Conservation (phyloP, 2,113 vertebrate species). For the Hymenochirus boettgeri region DNA sequence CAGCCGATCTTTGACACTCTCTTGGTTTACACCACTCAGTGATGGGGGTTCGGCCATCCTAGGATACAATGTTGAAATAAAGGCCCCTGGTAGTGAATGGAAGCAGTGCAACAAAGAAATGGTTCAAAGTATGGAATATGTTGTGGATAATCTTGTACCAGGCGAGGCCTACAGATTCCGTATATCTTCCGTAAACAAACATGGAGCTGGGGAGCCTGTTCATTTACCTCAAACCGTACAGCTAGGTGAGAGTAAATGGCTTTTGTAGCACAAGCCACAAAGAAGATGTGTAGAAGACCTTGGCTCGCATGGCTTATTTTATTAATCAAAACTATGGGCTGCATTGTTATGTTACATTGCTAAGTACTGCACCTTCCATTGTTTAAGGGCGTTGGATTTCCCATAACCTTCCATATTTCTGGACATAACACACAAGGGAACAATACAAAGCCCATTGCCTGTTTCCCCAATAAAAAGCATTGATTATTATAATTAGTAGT, state of each 20-base stretch:
- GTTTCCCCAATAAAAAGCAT: too few relatives aligned
- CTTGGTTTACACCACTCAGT: slow-evolving; percentile 77
- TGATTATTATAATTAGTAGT: too few relatives aligned
- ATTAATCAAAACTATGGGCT: not conserved
- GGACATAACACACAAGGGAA: too few relatives aligned
- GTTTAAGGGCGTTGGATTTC: too few relatives aligned
- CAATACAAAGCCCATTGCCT: too few relatives aligned
- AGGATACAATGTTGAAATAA: slow-evolving; percentile 85
- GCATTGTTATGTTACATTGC: too few relatives aligned
- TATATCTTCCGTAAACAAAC: slow-evolving; percentile 71
- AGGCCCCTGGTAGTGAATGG: slow-evolving; percentile 75
- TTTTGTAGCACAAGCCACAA: not conserved
- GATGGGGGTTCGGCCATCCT: slow-evolving; percentile 73
- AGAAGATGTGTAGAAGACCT: not conserved
- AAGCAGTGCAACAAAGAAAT: slow-evolving; percentile 68
- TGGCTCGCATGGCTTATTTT: slow-evolving; percentile 23
- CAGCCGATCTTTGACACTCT: slow-evolving; percentile 69
- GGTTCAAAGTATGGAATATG: slow-evolving; percentile 70
- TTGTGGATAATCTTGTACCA: slow-evolving; percentile 64
- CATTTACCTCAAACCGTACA: slow-evolving; percentile 81
- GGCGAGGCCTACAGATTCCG: slow-evolving; percentile 80
- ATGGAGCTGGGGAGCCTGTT: slow-evolving; percentile 76
- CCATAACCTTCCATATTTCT: too few relatives aligned
- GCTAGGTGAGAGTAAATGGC: slow-evolving; percentile 70
- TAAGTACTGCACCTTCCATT: too few relatives aligned